Conservation (phyloP, 2,888 invertebrate genomes). For the Ennomos fuscantarius region DNA sequence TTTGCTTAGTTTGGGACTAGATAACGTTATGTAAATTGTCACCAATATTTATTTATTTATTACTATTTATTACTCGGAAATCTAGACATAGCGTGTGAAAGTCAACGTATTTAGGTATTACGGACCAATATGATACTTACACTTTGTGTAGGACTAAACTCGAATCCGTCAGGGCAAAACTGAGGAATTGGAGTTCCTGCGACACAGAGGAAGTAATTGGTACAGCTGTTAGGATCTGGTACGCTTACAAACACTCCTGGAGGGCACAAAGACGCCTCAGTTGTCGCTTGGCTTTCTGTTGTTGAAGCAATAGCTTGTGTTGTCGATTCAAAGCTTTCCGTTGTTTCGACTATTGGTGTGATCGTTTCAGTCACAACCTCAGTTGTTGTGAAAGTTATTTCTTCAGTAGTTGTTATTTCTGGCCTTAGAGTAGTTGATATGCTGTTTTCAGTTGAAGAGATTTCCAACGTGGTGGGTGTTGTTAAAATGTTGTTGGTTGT, state of each 20-base stretch:
- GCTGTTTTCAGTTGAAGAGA: too few species aligned
- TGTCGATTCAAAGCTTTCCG: conserved; percentile 2
- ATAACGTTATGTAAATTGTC: too few species aligned
- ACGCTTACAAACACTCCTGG: conserved; percentile 45
- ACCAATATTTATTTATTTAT: too few species aligned
- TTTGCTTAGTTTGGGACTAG: too few species aligned
- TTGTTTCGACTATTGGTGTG: background rate
- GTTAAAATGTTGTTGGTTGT: background rate
- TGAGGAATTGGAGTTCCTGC: conserved; percentile 42
- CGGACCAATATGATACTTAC: conserved; percentile 34
- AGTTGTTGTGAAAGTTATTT: too few species aligned
- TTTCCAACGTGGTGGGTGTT: background rate
- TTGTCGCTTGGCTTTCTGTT: background rate
- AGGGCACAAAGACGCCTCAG: conserved; percentile 41
- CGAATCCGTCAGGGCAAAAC: conserved; percentile 44
- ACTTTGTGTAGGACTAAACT: conserved; percentile 41
- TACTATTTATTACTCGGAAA: too few species aligned
- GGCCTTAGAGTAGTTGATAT: too few species aligned
- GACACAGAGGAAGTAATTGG: conserved; percentile 50
- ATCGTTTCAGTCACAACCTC: too few species aligned
- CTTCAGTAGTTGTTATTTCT: too few species aligned
- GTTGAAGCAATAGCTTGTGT: background rate
- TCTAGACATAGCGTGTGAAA: too few species aligned
- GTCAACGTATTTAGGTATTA: too few species aligned
- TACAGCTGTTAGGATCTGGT: conserved; percentile 50